These are phyloP conservation scores for Gymnoscopelus microlampas DNA, from an alignment of 2,797 vertebrate species.

Conservation along the genomic window DNA sequence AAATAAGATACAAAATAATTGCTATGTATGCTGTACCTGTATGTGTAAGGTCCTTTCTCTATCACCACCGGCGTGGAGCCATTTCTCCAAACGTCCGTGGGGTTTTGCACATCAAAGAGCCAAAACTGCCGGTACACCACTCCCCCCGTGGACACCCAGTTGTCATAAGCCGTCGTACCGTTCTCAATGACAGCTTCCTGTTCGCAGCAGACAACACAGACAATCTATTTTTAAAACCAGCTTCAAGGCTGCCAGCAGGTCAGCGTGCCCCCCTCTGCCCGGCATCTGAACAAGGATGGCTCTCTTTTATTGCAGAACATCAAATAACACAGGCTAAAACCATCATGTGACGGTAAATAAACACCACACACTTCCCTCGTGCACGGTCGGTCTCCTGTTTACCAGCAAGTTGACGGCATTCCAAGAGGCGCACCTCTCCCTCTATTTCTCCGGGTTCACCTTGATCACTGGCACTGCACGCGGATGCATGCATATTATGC, in stretches of 20 bases:
- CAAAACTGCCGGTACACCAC: constrained; percentile 91
- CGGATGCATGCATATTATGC: not conserved
- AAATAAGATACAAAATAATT: no score
- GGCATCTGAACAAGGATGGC: constrained; percentile 7
- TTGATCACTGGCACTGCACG: constrained; percentile 54
- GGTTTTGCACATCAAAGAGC: constrained; percentile 90
- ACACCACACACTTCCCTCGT: constrained; percentile 33
- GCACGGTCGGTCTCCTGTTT: constrained; percentile 29
- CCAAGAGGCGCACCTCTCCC: constrained; percentile 26
- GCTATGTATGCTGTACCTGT: constrained; percentile 75
- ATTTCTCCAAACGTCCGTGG: constrained; percentile 70
- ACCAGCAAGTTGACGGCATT: constrained; percentile 29
- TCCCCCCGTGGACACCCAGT: constrained; percentile 85
- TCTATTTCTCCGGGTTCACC: constrained; percentile 67
- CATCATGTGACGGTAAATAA: constrained; percentile 11
- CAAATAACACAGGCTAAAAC: not conserved
- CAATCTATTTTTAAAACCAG: constrained; percentile 69
- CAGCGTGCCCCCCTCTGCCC: constrained; percentile 51
- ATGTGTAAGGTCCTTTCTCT: constrained; percentile 94
- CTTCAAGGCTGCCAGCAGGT: constrained; percentile 62
- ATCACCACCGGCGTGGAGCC: constrained; percentile 80
- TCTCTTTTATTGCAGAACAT: constrained; percentile 10
- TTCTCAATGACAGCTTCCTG: constrained; percentile 87
- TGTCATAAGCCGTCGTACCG: constrained; percentile 89
- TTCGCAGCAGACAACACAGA: constrained; percentile 26